Conservation (phyloP, 2,113 vertebrate species). For the Speoplatyrhinus poulsoni region DNA sequence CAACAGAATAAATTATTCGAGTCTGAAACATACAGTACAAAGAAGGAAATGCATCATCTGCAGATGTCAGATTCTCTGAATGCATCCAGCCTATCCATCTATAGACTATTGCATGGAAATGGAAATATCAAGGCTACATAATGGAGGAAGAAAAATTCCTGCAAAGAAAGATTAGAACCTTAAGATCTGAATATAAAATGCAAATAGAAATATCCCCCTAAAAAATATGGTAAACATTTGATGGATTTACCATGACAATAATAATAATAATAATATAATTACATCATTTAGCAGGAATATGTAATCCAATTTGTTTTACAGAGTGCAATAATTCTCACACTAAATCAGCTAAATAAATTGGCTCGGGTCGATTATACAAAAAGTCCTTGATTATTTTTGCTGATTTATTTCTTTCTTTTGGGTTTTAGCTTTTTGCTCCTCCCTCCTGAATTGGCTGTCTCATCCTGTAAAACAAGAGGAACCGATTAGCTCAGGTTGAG, state of each 20-base stretch:
- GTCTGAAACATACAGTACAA: not conserved
- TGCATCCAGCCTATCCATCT: not conserved
- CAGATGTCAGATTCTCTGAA: not conserved
- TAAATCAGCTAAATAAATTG: not conserved
- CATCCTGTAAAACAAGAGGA: slow-evolving; percentile 68
- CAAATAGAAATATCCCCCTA: not conserved
- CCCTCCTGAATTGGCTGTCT: slow-evolving; percentile 62
- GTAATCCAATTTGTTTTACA: too few relatives aligned
- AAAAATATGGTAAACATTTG: too few relatives aligned
- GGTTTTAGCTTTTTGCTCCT: slow-evolving; percentile 72
- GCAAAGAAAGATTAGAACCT: not conserved
- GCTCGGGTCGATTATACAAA: not conserved
- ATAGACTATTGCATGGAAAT: slow-evolving; percentile 2
- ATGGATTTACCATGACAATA: too few relatives aligned
- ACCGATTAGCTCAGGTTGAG: slow-evolving; percentile 23
- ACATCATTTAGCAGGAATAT: too few relatives aligned
- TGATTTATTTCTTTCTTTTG: slow-evolving; percentile 76
- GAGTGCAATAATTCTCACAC: not conserved
- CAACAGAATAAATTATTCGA: not conserved
- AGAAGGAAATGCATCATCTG: not conserved
- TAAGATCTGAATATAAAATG: not conserved
- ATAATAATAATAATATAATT: too few relatives aligned
- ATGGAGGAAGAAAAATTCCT: not conserved
- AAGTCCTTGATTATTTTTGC: not conserved
- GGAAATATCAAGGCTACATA: slow-evolving; percentile 2